A percentile compares a stretch with the other conserved stretches of the same genome.
phyloP scores from a whole-genome alignment of 2,797 vertebrate species.

The Helarctos malayanus region DNA sequence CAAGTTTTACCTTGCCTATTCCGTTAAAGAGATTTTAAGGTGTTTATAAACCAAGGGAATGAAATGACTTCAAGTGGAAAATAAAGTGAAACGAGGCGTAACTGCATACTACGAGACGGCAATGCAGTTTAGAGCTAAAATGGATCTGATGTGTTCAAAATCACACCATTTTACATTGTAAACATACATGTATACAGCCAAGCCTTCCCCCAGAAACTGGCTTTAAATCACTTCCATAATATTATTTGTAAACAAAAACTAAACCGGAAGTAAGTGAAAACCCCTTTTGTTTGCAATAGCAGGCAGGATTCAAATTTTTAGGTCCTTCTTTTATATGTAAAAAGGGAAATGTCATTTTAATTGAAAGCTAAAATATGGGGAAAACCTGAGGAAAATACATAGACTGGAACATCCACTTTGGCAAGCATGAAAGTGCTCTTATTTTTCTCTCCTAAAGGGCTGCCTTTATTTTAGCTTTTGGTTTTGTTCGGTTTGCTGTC shows the following conservation, averaged over 20 bases:
- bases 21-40: conserved; percentile 51
- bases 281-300: not conserved
- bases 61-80: conserved; percentile 40
- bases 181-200: not conserved
- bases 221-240: not conserved
- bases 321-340: not conserved
- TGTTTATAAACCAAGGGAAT: conserved; percentile 44
- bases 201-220: not conserved
- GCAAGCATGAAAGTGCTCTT: not conserved
- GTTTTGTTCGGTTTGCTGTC: not conserved
- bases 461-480: not conserved
- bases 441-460: not conserved
- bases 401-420: not conserved
- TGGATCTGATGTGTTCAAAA: not conserved
- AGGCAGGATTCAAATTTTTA: not conserved
- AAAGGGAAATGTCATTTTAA: not conserved
- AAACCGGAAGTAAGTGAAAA: not conserved
- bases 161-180: not conserved
- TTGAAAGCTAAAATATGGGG: not conserved
- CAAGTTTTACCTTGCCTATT: conserved; percentile 36
- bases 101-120: not conserved
- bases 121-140: not conserved
- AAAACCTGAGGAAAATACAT: not conserved
- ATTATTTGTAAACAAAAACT: not conserved
- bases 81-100: not conserved